Evolutionary conservation across 2,797 vertebrate genomes (phyloP), one percentile per base, ranked within the genome.

Genomic region (Oreonectes daqikongensis): DNA sequence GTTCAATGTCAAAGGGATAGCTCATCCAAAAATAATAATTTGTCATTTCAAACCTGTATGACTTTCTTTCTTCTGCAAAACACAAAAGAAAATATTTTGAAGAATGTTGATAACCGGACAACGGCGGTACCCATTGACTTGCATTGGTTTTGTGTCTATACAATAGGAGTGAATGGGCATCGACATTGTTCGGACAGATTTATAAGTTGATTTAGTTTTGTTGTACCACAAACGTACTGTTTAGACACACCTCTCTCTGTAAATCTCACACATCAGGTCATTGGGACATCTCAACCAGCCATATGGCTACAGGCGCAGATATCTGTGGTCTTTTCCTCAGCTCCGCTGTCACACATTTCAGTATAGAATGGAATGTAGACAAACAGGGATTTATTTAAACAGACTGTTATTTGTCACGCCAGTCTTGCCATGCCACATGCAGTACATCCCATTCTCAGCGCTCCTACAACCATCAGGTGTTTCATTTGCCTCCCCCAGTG

Each of bases 401-500:
- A 46, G 70, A 46, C 57, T 28, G 35, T 65, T 30, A 42, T 63
- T 42, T 42, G 72, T 2, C 4, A 40, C 32, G 42, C 24, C 26
- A 68, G 20, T 55, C 26, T 55, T 64, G 40, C 55, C 44, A 40
- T 57, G 59, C 32, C 50, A 35, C 22, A 53, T 63, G 11, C 52
- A 26, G 20, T 69, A 48, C 50, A 59, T 76, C 57, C 35, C 14
- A 38, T 73, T 77, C 32, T 52, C 74, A 73, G 69, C 11, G 26
- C 55, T 64, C 26, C 65, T 4, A 55, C 68, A 79, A 81, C 26
- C 53, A 38, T 84, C 75, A 79, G 79, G 74, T 85, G 75, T 83
- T 75, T 65, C 69, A 44, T 59, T 24, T 20, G 76, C 66, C 79
- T 80, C 65, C 71, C 63, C 28, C 38, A 26, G 35, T 22, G 59